phyloP scores from a whole-genome alignment of 1,140 invertebrate species.

The Geopemphigus sp. region DNA sequence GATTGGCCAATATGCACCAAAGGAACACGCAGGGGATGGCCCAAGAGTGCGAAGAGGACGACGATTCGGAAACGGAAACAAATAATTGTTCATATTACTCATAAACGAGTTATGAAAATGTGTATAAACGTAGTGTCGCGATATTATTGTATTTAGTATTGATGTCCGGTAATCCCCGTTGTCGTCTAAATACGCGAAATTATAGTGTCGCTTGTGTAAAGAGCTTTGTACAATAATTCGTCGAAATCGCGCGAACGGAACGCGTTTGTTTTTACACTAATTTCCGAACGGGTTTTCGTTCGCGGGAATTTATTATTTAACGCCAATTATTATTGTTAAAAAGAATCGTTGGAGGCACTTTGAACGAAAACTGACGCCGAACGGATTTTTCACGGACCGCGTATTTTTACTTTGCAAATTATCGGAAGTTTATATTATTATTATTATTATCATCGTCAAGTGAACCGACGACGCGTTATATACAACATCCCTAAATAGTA shows the following conservation, averaged over 20 bases:
- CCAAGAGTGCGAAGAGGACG: constrained; percentile 39
- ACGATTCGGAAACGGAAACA: constrained; percentile 28
- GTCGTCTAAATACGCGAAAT: not conserved
- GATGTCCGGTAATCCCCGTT: not conserved
- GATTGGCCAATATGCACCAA: constrained; percentile 74
- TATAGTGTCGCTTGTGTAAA: not conserved
- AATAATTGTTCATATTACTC: constrained; percentile 46
- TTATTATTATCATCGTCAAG: too few relatives aligned
- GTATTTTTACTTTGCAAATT: not conserved
- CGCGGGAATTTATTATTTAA: too few relatives aligned
- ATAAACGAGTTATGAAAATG: not conserved
- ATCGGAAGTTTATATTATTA: too few relatives aligned
- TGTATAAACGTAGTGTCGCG: not conserved
- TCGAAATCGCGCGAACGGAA: not conserved
- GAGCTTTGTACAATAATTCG: not conserved
- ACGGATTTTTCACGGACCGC: too few relatives aligned
- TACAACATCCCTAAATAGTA: constrained; percentile 1
- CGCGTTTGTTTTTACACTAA: not conserved
- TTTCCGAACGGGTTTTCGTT: not conserved
- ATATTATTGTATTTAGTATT: not conserved
- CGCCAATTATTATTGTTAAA: not conserved
- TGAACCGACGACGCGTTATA: not conserved
- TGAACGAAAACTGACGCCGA: not conserved
- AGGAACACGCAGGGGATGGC: constrained; percentile 52
- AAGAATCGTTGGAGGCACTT: not conserved